A percentile compares a stretch with the other conserved stretches of the same genome.
Conservation (phyloP, 2,888 invertebrate species). For the Cremastobaeus sp. region DNA sequence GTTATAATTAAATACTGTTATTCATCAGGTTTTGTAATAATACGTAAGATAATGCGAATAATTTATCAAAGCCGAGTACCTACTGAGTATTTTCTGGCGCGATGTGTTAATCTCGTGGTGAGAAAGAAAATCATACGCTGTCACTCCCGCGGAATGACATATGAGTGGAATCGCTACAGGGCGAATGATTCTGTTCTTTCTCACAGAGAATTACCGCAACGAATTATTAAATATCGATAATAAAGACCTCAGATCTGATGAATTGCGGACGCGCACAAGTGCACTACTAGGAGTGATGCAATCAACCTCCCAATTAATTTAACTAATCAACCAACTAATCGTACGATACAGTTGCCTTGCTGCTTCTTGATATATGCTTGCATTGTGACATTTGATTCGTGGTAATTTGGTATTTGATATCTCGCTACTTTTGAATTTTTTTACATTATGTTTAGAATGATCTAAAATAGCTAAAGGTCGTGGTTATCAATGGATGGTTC, state of each 20-base stretch:
- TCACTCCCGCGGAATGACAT: conserved; percentile 56
- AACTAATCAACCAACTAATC: conserved; percentile 38
- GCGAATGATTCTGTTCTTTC: conserved; percentile 53
- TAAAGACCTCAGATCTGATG: conserved; percentile 45
- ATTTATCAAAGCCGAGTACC: conserved; percentile 40
- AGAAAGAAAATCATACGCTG: conserved; percentile 56
- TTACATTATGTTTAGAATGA: too few relatives aligned
- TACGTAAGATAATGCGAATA: conserved; percentile 41
- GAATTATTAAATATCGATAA: conserved; percentile 58
- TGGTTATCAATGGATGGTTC: too few relatives aligned
- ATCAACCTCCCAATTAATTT: conserved; percentile 32
- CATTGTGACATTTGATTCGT: too few relatives aligned
- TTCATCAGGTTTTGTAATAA: conserved; percentile 48
- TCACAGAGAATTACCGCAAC: conserved; percentile 51
- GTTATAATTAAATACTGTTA: conserved; percentile 50
- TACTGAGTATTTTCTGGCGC: conserved; percentile 31
- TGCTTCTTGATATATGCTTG: too few relatives aligned
- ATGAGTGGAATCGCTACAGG: conserved; percentile 52
- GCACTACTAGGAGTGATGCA: conserved; percentile 9
- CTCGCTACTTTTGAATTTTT: too few relatives aligned
- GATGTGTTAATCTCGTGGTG: conserved; percentile 51
- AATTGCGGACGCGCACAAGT: conserved; percentile 28
- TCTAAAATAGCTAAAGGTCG: too few relatives aligned
- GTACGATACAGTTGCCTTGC: too few relatives aligned
- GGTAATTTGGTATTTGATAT: too few relatives aligned